These are phyloP conservation scores for Elephas maximus DNA, from an alignment of 2,113 vertebrate species.

Conservation along the genomic window DNA sequence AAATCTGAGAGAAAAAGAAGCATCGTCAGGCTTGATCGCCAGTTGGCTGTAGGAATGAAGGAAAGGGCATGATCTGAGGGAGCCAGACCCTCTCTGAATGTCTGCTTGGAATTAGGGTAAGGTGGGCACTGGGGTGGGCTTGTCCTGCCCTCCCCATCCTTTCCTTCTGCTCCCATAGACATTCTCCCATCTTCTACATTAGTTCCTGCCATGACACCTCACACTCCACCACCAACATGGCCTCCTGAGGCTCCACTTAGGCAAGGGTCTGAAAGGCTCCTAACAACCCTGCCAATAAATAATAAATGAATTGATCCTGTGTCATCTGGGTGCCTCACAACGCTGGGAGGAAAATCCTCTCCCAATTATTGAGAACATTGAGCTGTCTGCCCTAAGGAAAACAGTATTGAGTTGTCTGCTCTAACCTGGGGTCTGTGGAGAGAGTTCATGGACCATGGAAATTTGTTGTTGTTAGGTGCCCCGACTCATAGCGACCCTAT, in stretches of 20 bases:
- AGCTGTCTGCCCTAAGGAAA: neutral
- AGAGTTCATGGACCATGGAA: neutral
- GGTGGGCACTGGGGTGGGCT: neutral
- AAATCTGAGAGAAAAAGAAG: neutral
- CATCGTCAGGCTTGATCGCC: no score
- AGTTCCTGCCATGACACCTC: neutral
- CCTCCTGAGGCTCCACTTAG: neutral
- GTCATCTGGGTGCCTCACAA: no score
- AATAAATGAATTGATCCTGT: neutral
- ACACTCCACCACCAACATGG: neutral
- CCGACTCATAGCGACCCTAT: no score
- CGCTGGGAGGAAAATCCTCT: neutral
- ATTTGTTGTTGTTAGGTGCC: neutral
- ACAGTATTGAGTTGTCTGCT: neutral
- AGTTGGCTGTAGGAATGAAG: neutral
- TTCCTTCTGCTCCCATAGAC: neutral
- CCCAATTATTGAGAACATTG: neutral
- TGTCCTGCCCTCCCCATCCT: neutral
- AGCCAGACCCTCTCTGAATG: neutral
- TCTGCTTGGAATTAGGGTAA: neutral
- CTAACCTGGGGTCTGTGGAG: neutral
- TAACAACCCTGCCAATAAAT: neutral
- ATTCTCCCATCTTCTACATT: neutral
- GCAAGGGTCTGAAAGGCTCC: neutral
- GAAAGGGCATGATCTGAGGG: neutral